Evolutionary conservation across 1,140 invertebrate genomes (phyloP).

Genomic region (Andricus grossulariae): DNA sequence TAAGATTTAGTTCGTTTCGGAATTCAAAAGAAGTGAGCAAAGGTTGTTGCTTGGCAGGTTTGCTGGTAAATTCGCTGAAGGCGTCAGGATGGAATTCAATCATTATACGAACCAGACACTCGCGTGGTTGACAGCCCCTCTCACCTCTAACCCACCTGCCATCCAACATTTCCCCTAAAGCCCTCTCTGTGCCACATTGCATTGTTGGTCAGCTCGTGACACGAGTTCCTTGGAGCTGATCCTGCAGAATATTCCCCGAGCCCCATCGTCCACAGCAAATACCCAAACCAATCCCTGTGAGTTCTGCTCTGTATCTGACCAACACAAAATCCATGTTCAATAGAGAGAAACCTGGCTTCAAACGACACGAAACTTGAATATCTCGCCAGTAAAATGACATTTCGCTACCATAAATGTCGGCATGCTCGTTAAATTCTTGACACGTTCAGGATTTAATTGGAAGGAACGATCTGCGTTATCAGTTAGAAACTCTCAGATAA

Average conservation of each 20-base stretch:
- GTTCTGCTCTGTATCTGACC: conserved; percentile 37
- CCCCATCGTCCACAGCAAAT: conserved; percentile 39
- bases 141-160: neutral
- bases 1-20: no score
- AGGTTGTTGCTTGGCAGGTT: neutral
- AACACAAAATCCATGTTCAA: neutral
- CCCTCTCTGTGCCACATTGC: conserved; percentile 37
- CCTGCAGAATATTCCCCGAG: conserved; percentile 34
- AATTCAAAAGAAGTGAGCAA: neutral
- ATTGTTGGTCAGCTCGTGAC: conserved; percentile 59
- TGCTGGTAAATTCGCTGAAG: conserved; percentile 58
- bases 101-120: conserved; percentile 54
- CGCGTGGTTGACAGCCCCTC: conserved; percentile 21
- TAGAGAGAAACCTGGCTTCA: conserved; percentile 12
- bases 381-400: neutral
- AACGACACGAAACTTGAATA: neutral
- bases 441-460: neutral
- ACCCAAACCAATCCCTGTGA: conserved; percentile 37
- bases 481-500: neutral
- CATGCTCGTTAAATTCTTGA: neutral
- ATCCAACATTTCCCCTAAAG: conserved; percentile 10
- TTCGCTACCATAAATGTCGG: neutral
- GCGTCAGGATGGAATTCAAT: conserved; percentile 59
- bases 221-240: conserved; percentile 50
- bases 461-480: neutral